Evolutionary conservation across 2,797 vertebrate genomes (phyloP), one percentile per base, ranked within the genome.

Genomic region (Falco naumanni): DNA sequence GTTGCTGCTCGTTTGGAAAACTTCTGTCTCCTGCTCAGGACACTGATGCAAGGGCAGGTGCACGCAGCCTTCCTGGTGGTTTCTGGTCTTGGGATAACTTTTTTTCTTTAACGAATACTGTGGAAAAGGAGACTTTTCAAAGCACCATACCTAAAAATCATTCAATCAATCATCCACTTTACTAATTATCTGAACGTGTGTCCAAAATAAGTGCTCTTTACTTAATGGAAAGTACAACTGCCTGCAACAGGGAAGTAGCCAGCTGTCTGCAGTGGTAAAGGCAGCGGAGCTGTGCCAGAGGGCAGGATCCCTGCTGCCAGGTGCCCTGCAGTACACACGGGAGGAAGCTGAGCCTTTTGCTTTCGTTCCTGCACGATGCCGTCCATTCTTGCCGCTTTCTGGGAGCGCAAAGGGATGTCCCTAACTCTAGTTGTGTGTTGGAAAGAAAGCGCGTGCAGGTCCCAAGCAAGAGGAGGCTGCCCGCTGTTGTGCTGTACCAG

Each of bases 181-280:
- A 39, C 53, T 76, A 29, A 51, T 79, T 47, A 47, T 51, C 57
- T 79, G 57, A 64, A 57, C 1, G 2, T 50, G 50, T 4, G 4
- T 68, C 94, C 59, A 79, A 72, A 94, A 87, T n/a, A 94, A 96
- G 65, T 45, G 86, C 89, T 89, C 72, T 94, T 92, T 89, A 19
- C 81, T 93, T 92, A 51, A 65, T 87, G 92, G 87, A 63, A 76
- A 50, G 4, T 15, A 7, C 3, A 34, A 47, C 53, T 72, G 41
- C 5, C 51, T 34, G 37, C 83, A 71, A 25, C 5, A 43, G 75
- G 37, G 60, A 24, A 54, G 18, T 15, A 75, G 48, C 41, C 54
- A 39, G 71, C 84, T 94, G 88, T 43, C 72, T 7, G 1, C 34
- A 26, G 54, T 4, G 56, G 20, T 63, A 33, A 57, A 61, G 84